Conservation (phyloP, 1,140 invertebrate genomes). For the Brachionus manjavacas region DNA sequence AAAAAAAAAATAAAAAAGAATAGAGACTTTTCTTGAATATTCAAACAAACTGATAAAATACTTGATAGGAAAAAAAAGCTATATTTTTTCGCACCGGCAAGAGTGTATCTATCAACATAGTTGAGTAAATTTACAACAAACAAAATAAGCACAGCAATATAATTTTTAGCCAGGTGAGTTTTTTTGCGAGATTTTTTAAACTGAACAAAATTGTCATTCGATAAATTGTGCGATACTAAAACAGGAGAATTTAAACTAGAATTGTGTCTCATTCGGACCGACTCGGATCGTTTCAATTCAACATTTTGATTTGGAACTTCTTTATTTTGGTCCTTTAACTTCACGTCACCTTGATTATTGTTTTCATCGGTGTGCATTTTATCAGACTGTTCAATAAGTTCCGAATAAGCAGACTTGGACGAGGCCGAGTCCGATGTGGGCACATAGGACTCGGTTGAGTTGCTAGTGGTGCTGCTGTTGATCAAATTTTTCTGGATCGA, state of each 20-base stretch:
- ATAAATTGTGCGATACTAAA: neutral
- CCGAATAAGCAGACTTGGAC: neutral
- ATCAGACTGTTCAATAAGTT: neutral
- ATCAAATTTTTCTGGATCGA: neutral
- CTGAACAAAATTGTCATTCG: neutral
- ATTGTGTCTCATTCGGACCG: conserved; percentile 33
- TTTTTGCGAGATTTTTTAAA: conserved; percentile 14
- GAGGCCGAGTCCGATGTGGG: neutral
- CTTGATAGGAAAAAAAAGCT: no score
- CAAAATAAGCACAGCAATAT: neutral
- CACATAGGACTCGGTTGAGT: neutral
- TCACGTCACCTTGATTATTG: neutral
- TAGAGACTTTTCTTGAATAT: no score
- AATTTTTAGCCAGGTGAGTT: conserved; percentile 5
- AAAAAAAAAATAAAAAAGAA: no score
- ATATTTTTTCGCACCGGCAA: conserved; percentile 32
- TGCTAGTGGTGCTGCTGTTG: neutral
- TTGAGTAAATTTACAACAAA: conserved; percentile 42
- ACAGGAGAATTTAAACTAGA: conserved; percentile 24
- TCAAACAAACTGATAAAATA: no score
- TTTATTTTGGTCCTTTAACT: neutral
- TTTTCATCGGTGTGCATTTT: neutral
- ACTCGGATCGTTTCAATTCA: conserved; percentile 18
- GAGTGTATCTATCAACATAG: conserved; percentile 40
- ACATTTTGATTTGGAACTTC: neutral